Conservation (phyloP, 2,797 vertebrate genomes). For the Synaphobranchus kaupii region DNA sequence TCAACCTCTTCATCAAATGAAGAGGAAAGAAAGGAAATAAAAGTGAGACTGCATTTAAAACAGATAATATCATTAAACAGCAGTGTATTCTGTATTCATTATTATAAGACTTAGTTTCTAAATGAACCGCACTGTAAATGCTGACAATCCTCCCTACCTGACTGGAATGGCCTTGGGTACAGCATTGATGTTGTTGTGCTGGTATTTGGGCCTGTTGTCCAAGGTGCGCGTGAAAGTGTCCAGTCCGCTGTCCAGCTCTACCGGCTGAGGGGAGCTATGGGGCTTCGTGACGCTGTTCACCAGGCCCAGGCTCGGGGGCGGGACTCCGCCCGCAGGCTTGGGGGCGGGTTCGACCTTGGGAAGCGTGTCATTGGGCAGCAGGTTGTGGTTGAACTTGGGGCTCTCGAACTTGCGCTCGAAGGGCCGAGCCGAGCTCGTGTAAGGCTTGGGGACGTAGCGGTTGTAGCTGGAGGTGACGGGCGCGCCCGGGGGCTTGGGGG, state of each 20-base stretch:
- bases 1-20: background rate
- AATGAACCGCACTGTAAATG: background rate
- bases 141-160: conserved; percentile 76
- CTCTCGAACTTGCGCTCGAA: conserved; percentile 98
- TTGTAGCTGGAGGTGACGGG: conserved; percentile 76
- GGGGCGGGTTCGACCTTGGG: conserved; percentile 70
- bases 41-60: background rate
- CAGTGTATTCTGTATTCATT: background rate
- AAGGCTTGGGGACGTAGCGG: conserved; percentile 86
- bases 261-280: conserved; percentile 81
- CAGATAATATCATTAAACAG: background rate
- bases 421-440: conserved; percentile 82
- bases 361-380: conserved; percentile 88
- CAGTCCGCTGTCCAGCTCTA: conserved; percentile 86
- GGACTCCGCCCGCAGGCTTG: conserved; percentile 50
- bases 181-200: conserved; percentile 90
- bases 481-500: conserved; percentile 69
- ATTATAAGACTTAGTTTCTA: background rate
- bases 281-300: conserved; percentile 76
- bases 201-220: conserved; percentile 92
- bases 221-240: conserved; percentile 88
- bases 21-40: background rate
- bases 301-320: conserved; percentile 53
- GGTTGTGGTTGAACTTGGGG: conserved; percentile 98
- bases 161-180: conserved; percentile 94